A percentile compares a stretch with the other conserved stretches of the same genome.
Evolutionary conservation across 2,113 vertebrate species (phyloP).

Genomic region (Haplochromis burtoni): DNA sequence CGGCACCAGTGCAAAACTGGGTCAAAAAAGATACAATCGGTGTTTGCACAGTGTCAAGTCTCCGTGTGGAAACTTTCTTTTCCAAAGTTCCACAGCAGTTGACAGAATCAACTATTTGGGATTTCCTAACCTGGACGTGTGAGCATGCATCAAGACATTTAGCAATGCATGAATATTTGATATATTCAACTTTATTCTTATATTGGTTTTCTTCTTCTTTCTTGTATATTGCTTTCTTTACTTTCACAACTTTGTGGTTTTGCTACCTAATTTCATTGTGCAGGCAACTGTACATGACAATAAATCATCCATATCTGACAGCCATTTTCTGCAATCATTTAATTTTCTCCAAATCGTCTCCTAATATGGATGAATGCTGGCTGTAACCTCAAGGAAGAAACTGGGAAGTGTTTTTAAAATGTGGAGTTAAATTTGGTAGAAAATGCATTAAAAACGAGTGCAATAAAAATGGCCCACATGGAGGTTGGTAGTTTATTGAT

Average conservation of each 20-base stretch:
- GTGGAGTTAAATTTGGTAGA: neutral
- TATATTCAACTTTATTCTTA: neutral
- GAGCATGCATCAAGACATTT: neutral
- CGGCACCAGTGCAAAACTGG: neutral
- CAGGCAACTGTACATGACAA: neutral
- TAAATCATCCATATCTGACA: neutral
- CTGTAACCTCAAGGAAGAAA: neutral
- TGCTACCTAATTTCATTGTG: neutral
- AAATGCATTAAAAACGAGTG: neutral
- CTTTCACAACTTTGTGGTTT: neutral
- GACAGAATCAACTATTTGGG: neutral
- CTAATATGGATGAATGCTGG: neutral
- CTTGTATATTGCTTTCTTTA: neutral
- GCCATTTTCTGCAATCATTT: neutral
- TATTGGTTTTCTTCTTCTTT: neutral
- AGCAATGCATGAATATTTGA: neutral
- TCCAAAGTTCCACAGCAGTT: neutral
- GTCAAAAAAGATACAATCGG: neutral
- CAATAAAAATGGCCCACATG: neutral
- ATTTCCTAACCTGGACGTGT: neutral
- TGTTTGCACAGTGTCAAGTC: neutral
- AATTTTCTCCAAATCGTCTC: neutral
- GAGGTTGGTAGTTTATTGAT: fast-evolving
- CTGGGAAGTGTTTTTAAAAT: neutral
- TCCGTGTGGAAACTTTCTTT: neutral